Evolutionary conservation across 2,888 invertebrate genomes (phyloP).

Genomic region (Neoscelio sp.): DNA sequence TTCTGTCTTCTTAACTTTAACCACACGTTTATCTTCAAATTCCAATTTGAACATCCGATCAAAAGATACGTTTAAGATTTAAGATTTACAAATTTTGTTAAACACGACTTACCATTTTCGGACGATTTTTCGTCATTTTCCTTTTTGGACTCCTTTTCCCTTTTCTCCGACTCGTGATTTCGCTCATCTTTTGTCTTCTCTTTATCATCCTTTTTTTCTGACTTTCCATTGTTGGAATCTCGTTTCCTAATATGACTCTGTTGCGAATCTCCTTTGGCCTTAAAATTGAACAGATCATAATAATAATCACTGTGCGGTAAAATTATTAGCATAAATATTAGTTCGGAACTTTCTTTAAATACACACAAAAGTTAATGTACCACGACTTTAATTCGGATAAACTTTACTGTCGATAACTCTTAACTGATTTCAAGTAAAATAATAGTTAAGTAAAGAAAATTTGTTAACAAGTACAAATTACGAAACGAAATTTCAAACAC

Average conservation of each 20-base stretch:
- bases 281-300: slow-evolving; percentile 53
- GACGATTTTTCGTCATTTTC: slow-evolving; percentile 83
- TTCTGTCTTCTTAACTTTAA: slow-evolving; percentile 77
- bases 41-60: slow-evolving; percentile 1
- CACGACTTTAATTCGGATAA: too few relatives aligned
- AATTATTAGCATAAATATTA: too few relatives aligned
- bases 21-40: slow-evolving; percentile 38
- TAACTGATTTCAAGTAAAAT: too few relatives aligned
- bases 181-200: slow-evolving; percentile 82
- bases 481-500: too few relatives aligned
- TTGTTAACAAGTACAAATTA: too few relatives aligned
- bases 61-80: not conserved
- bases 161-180: slow-evolving; percentile 77
- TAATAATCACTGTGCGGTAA: too few relatives aligned
- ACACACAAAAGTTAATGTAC: too few relatives aligned
- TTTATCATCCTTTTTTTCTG: slow-evolving; percentile 81
- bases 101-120: slow-evolving; percentile 43
- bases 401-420: too few relatives aligned
- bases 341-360: too few relatives aligned
- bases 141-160: slow-evolving; percentile 82
- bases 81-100: not conserved
- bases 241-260: slow-evolving; percentile 80
- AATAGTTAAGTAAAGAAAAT: too few relatives aligned
- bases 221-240: slow-evolving; percentile 77
- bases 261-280: slow-evolving; percentile 83